These are phyloP conservation scores for Agelastica alni DNA, from an alignment of 2,888 invertebrate genomes.

Conservation along the genomic window DNA sequence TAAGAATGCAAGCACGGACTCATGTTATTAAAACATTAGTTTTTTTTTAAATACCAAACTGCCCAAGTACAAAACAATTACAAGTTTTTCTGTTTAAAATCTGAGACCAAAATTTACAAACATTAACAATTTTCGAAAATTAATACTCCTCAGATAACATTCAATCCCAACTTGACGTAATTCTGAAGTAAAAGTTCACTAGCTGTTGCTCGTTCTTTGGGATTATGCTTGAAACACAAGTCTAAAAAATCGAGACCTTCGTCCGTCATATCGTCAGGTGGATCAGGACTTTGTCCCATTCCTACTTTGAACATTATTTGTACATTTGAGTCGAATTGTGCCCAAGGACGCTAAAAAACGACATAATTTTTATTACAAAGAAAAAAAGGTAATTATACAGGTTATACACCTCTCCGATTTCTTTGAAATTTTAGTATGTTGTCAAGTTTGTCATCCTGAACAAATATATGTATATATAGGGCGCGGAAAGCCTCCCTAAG, in stretches of 20 bases:
- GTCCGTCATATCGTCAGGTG: slow-evolving; percentile 74
- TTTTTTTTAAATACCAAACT: too few relatives aligned
- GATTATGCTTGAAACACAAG: slow-evolving; percentile 81
- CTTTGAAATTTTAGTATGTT: too few relatives aligned
- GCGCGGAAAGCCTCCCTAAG: too few relatives aligned
- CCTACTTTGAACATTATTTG: slow-evolving; percentile 97
- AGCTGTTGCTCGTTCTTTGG: slow-evolving; percentile 72
- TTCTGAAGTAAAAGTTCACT: slow-evolving; percentile 72
- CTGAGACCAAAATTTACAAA: slow-evolving; percentile 3
- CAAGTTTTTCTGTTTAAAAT: slow-evolving; percentile 5
- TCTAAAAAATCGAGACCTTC: slow-evolving; percentile 83
- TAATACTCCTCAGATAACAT: neutral
- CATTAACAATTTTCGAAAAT: neutral
- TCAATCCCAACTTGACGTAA: slow-evolving; percentile 65
- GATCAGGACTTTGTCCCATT: slow-evolving; percentile 82
- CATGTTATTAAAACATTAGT: too few relatives aligned
- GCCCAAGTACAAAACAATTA: neutral
- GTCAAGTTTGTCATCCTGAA: too few relatives aligned
- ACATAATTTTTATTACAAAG: too few relatives aligned
- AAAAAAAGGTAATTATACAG: too few relatives aligned
- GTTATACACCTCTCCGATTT: too few relatives aligned
- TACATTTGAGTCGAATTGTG: slow-evolving; percentile 88
- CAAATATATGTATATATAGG: too few relatives aligned
- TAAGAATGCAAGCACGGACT: too few relatives aligned
- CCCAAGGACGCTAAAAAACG: slow-evolving; percentile 80